Conservation (phyloP, 1,140 invertebrate genomes). For the Nasonia vitripennis region DNA sequence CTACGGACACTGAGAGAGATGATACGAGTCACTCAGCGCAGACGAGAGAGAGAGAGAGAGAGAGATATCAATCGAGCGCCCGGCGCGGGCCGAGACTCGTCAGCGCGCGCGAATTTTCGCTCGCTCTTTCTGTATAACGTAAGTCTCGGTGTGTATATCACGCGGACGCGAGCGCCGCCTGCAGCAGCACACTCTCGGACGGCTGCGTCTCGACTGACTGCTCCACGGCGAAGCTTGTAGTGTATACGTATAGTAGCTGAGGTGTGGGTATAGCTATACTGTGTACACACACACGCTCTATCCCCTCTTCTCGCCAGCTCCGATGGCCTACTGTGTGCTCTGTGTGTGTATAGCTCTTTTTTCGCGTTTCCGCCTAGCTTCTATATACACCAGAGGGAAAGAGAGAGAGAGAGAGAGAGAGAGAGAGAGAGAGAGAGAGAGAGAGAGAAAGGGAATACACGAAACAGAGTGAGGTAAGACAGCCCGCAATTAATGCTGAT, state of each 20-base stretch:
- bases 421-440: neutral
- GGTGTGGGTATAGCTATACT: too few relatives aligned
- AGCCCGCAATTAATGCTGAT: neutral
- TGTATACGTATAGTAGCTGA: neutral
- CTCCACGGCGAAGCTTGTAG: neutral
- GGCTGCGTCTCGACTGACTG: slow-evolving; percentile 7
- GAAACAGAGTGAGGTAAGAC: neutral
- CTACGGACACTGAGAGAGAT: neutral
- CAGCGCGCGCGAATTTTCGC: neutral
- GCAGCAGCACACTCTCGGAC: neutral
- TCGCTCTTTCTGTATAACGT: too few relatives aligned
- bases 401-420: too few relatives aligned
- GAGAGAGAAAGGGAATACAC: neutral
- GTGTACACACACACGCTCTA: neutral
- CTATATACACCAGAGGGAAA: neutral
- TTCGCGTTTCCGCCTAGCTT: slow-evolving; percentile 3
- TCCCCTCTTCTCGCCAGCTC: neutral
- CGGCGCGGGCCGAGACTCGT: neutral
- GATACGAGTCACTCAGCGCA: neutral
- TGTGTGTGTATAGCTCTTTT: neutral
- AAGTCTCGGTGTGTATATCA: neutral
- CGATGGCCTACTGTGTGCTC: neutral
- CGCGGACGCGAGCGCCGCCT: neutral
- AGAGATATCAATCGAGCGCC: neutral
- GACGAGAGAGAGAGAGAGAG: too few relatives aligned